Conservation (phyloP, 2,888 invertebrate species). For the Amorpha juglandis region DNA sequence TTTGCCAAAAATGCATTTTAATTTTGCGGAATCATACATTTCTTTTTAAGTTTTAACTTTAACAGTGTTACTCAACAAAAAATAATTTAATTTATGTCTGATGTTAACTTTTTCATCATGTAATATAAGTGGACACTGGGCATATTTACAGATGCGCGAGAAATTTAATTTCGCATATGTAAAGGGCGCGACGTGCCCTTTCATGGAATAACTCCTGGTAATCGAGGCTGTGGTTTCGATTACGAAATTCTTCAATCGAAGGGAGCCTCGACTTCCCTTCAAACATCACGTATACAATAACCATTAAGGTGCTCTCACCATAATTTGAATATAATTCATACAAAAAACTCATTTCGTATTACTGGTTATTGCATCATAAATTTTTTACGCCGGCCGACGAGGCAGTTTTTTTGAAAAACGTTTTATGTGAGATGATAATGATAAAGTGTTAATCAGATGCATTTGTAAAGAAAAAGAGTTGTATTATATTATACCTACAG, state of each 20-base stretch:
- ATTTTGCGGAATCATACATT: background rate
- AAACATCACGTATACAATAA: background rate
- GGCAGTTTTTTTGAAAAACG: background rate
- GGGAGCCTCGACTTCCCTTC: constrained; percentile 11
- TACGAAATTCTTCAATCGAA: constrained; percentile 38
- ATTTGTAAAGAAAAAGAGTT: too few relatives aligned
- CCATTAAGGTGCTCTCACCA: constrained; percentile 24
- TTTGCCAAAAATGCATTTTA: background rate
- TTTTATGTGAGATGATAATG: too few relatives aligned
- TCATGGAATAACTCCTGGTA: too few relatives aligned
- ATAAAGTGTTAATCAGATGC: too few relatives aligned
- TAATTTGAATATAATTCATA: constrained; percentile 17
- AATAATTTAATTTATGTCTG: constrained; percentile 15
- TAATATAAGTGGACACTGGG: constrained; percentile 2
- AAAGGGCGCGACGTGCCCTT: constrained; percentile 38
- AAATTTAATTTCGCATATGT: constrained; percentile 44
- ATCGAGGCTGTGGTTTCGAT: constrained; percentile 44
- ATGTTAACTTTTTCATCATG: constrained; percentile 35
- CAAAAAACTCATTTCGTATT: constrained; percentile 22
- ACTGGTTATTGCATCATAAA: constrained; percentile 14
- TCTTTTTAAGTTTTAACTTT: background rate
- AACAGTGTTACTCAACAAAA: background rate
- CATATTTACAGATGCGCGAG: constrained; percentile 22
- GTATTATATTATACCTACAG: too few relatives aligned
- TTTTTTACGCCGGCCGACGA: constrained; percentile 2